Evolutionary conservation across 2,888 invertebrate genomes (phyloP), one percentile per base, ranked within the genome.

Genomic region (Deilephila porcellus): DNA sequence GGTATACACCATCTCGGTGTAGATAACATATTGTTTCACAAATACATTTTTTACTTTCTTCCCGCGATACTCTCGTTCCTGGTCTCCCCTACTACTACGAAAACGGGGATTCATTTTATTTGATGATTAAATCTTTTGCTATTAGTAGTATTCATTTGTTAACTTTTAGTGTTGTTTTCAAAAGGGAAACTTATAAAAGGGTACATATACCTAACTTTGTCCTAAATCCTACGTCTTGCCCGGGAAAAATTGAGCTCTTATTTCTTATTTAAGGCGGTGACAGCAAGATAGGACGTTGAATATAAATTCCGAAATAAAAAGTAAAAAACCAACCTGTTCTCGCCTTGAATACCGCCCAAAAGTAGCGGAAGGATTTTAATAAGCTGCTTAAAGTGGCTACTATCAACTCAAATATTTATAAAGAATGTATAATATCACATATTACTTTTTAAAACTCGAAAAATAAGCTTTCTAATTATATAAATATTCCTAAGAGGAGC

Each of bases 321-420:
- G 29, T 11, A 29, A 60, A 60, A 60, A 60, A 14, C 14, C 17
- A 60, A 25, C 60, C 14, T 29, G 11, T 60, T 60, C 60, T 60
- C 60, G 29, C 25, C 29, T 60, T 29, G 60, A 14, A 20, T 29
- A 8, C 4, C 25, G 60, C 25, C 60, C 14, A 60, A 60, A 60
- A 60, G 60, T 25, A 60, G 60, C 29, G 25, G 11, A 25, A 60
- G 60, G 60, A 60, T 60, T 60, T 60, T 60, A 60, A 60, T 60
- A 60, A 60, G 60, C 60, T 60, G 11, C 60, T 60, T 60, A 60
- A 60, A 60, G 29, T 14, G 60, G 25, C 29, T 25, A 29, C 60
- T 11, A 60, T 60, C 60, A 60, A 25, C 29, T 60, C 29, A 29
- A 25, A 60, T 60, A 60, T 60, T 60, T 60, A 60, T 60, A 56